phyloP scores from a whole-genome alignment of 2,888 invertebrate genomes.

The Drosophila niveifrons region DNA sequence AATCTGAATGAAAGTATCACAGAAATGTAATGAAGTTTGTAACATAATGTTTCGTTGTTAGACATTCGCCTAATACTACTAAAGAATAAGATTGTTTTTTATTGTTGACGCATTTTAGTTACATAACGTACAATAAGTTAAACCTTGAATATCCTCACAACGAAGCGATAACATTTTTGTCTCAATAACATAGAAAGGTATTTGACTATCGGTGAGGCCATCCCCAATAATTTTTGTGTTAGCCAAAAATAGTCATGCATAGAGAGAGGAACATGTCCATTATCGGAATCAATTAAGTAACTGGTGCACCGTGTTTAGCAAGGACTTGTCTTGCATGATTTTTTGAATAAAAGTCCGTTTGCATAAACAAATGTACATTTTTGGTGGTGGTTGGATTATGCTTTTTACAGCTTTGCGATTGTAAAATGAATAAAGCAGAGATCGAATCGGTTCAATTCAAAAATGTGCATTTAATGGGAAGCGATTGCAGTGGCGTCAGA shows the following conservation, averaged over 20 bases:
- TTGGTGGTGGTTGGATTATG: constrained; percentile 27
- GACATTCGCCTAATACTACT: too few species aligned
- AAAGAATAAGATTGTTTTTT: too few species aligned
- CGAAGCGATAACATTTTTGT: too few species aligned
- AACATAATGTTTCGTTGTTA: too few species aligned
- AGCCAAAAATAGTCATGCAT: constrained; percentile 22
- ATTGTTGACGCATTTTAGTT: too few species aligned
- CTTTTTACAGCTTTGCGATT: constrained; percentile 12
- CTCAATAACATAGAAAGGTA: too few species aligned
- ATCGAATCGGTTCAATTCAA: constrained; percentile 27
- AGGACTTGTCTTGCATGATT: constrained; percentile 19
- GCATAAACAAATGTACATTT: constrained; percentile 39
- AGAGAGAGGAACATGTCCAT: constrained; percentile 9
- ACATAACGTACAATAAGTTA: too few species aligned
- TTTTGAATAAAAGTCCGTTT: constrained; percentile 37
- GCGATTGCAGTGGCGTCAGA: constrained; percentile 51
- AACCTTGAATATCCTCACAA: too few species aligned
- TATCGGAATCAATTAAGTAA: constrained; percentile 56
- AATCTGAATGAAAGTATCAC: not conserved
- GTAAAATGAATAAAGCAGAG: constrained; percentile 1
- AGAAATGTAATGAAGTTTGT: not conserved
- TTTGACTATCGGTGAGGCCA: too few species aligned
- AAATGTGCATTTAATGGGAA: constrained; percentile 75
- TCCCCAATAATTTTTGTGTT: not conserved
- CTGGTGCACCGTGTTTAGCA: constrained; percentile 30